Conservation (phyloP, 2,113 vertebrate species). For the Nestor notabilis region DNA sequence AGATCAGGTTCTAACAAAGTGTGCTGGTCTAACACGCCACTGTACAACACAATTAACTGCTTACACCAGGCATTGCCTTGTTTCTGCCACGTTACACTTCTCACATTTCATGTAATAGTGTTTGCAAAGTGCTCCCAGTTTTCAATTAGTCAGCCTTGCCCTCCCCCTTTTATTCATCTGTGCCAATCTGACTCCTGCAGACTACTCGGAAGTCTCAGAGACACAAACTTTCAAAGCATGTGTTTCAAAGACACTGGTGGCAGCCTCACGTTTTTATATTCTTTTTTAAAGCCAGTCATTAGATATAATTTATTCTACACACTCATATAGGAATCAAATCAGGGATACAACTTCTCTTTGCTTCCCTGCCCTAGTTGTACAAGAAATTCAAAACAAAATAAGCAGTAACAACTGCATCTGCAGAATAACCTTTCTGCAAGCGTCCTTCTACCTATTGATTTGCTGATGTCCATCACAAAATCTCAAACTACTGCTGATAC, state of each 20-base stretch:
- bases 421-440: neutral
- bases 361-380: neutral
- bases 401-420: slow-evolving; percentile 8
- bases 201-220: neutral
- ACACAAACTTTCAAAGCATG: neutral
- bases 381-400: neutral
- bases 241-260: neutral
- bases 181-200: slow-evolving; percentile 36
- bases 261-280: neutral
- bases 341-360: neutral
- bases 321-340: neutral
- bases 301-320: neutral
- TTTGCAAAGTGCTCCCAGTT: slow-evolving; percentile 89
- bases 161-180: slow-evolving; percentile 64
- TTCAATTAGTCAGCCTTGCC: slow-evolving; percentile 84
- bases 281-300: neutral
- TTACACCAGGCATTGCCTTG: slow-evolving; percentile 85
- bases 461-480: slow-evolving; percentile 1
- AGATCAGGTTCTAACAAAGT: slow-evolving; percentile 74
- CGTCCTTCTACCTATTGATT: slow-evolving; percentile 9
- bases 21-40: slow-evolving; percentile 76
- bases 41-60: slow-evolving; percentile 84
- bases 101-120: slow-evolving; percentile 89
- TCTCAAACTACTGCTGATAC: slow-evolving; percentile 29
- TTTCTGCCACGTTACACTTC: slow-evolving; percentile 80